Base-by-base conservation (phyloP, 2,888 invertebrate genomes). In the Diarsia brunnea region DNA sequence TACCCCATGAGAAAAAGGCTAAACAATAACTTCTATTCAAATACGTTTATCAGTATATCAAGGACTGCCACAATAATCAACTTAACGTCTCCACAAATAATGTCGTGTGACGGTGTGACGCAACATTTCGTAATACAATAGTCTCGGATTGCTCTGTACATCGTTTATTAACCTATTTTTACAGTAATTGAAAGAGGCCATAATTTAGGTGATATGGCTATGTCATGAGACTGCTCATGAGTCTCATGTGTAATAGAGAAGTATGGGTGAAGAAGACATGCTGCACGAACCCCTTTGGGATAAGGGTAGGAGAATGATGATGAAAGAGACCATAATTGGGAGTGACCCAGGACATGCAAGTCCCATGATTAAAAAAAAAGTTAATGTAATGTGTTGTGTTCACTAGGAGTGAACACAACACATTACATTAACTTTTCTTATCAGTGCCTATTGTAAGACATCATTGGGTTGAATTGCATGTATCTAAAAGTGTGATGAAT, bases 21-120 rank as follows among this genome's bases (percentile, higher is more conserved):
- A 58, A 19, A 60, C 60, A 31, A 60, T 19, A 4, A 60, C 4
- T 60, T 24, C 14, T n/a, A 61, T 66, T 73, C 21, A 47, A 80
- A 31, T 10, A 53, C 14, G 53, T 45, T 66, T 81, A 81, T 72
- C 81, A 78, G 60, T 45, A n/a, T 27, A 65, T 55, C 43, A 68
- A 27, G 47, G 7, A 19, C n/a, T 55, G 61, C 24, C 38, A n/a
- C 47, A 47, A 8, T 31, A 55, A 76, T 63, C 16, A 60, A 60
- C 51, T n/a, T 24, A 69, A 16, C 14, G 10, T 45, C 24, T 16
- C 16, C 31, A 53, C 43, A 68, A 77, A 71, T 47, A 64, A 63
- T 55, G 19, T 60, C 16, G 21, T 4, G 58, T 82, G 76, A 60
- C 31, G 67, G 21, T 7, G 53, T 82, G 77, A 60, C 43, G 69